Conservation (phyloP, 2,113 vertebrate genomes). For the Bujurquina vittata region DNA sequence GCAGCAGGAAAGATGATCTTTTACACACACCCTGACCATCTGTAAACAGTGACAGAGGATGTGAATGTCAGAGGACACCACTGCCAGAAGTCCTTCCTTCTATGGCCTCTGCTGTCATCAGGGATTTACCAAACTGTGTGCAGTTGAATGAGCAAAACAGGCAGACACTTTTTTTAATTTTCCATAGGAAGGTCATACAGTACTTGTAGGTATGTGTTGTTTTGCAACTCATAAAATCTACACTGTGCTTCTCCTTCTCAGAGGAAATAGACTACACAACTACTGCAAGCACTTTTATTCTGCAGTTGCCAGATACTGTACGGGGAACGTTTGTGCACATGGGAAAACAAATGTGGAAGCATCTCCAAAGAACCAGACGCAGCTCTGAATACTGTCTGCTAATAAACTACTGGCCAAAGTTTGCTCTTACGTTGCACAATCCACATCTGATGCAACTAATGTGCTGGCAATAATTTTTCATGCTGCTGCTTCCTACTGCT, state of each 20-base stretch:
- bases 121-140: conserved; percentile 40
- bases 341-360: background rate
- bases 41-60: conserved; percentile 49
- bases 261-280: background rate
- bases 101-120: conserved; percentile 58
- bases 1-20: conserved; percentile 17
- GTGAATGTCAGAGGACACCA: conserved; percentile 57
- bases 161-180: conserved; percentile 5
- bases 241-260: background rate
- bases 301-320: background rate
- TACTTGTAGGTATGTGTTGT: background rate
- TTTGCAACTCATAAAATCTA: conserved; percentile 37
- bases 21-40: conserved; percentile 34
- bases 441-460: background rate
- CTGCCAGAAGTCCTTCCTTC: conserved; percentile 57
- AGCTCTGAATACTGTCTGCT: background rate
- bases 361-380: background rate
- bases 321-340: background rate
- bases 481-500: background rate
- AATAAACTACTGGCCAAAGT: background rate
- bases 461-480: background rate
- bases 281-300: background rate
- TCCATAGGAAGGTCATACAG: conserved; percentile 21
- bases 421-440: background rate
- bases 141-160: conserved; percentile 39